These are phyloP conservation scores for Malurus elegans DNA, from an alignment of 2,113 vertebrate species.

Conservation along the genomic window DNA sequence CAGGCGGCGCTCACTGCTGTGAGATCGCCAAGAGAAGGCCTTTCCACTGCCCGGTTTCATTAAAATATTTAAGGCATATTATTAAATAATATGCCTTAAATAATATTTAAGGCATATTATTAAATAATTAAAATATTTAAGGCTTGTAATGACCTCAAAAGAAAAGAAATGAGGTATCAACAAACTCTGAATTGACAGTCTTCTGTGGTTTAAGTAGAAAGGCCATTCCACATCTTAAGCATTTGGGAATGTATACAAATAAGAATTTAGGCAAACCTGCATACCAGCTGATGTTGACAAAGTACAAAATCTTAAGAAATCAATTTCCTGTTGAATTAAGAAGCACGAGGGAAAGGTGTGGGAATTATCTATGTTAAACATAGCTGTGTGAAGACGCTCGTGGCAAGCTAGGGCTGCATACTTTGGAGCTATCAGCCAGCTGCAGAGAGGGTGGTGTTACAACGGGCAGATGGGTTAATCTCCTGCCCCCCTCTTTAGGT, in stretches of 20 bases:
- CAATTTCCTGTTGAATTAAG: not conserved
- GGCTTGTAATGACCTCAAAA: not conserved
- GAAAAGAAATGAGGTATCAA: not conserved
- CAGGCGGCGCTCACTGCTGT: rapidly evolving
- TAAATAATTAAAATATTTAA: too few relatives aligned
- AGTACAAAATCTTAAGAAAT: not conserved
- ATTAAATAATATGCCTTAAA: too few relatives aligned
- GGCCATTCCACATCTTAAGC: not conserved
- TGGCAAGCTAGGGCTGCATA: too few relatives aligned
- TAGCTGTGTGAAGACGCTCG: too few relatives aligned
- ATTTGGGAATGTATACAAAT: not conserved
- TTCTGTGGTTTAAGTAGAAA: not conserved
- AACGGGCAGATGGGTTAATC: too few relatives aligned
- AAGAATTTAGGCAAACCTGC: not conserved
- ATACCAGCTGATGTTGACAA: not conserved
- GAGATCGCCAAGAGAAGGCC: not conserved
- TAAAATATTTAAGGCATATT: not conserved
- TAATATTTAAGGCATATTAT: not conserved
- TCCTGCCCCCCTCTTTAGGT: too few relatives aligned
- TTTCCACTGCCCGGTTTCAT: not conserved
- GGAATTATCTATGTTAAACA: too few relatives aligned
- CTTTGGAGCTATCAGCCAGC: too few relatives aligned
- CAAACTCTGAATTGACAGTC: not conserved
- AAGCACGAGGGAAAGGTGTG: not conserved
- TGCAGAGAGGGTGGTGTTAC: too few relatives aligned